Evolutionary conservation across 2,797 vertebrate species (phyloP), one percentile per base, ranked within the genome.

Genomic region (Sphenopsis melanotis): DNA sequence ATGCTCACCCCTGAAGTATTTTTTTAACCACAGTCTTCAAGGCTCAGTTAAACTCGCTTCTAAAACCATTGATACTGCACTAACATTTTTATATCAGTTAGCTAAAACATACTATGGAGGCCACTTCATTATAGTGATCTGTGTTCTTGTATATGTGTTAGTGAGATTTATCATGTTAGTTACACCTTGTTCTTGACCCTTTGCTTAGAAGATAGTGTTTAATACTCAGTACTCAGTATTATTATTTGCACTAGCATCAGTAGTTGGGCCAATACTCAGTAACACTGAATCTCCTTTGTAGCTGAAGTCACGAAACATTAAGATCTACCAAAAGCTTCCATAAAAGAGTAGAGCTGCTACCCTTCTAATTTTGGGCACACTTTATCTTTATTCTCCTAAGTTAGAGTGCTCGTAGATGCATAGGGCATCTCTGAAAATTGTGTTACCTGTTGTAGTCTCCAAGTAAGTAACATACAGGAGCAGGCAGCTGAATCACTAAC

Each of bases 11-110:
- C 68, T 91, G 39, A 89, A 72, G 13, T 89, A 63, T 69, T 91
- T 91, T 75, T 85, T 89, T 89, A 86, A 81, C 52, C 56, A 49
- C 32, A 80, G 34, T 27, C n/a, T 75, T 65, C 90, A 83, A 96
- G 79, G 56, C 70, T 82, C 71, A 46, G 61, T 53, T 49, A 86
- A 77, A 70, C 30, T 76, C 27, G 8, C 56, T 93, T 93, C 41
- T 81, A 72, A 93, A 78, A 37, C 49, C 77, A 66, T 20, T 81
- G 63, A 66, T 87, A 72, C 39, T 72, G 50, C 37, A 36, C 82
- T 93, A 78, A 83, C 34, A 57, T 75, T 89, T 70, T 92, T 27
- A 24, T 76, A 57, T 66, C 61, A 34, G 50, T 66, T 92, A 89
- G 63, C 18, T 79, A 29, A 52, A 76, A 42, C 14, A 15, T 36